A percentile compares a stretch with the other conserved stretches of the same genome.
Conservation (phyloP, 2,797 vertebrate species). For the Pseudocheirus occidentalis region DNA sequence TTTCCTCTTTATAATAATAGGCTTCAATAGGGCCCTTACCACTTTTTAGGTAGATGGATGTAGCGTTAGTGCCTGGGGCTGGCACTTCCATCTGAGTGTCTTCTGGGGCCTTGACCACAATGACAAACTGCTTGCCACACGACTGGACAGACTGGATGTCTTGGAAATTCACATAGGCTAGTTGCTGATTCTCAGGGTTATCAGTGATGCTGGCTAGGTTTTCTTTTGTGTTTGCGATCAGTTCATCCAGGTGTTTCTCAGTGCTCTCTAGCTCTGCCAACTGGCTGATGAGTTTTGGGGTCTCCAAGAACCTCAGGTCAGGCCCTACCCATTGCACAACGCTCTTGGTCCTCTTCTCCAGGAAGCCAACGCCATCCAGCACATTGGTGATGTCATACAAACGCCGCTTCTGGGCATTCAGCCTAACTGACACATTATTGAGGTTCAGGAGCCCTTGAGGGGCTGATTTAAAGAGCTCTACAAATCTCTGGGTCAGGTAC, state of each 20-base stretch:
- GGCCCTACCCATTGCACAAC: not conserved
- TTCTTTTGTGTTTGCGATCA: not conserved
- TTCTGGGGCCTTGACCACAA: not conserved
- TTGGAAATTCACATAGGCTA: not conserved
- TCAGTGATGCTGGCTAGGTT: not conserved
- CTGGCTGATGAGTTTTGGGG: not conserved
- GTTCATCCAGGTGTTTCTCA: not conserved
- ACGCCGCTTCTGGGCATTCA: not conserved
- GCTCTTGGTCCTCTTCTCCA: not conserved
- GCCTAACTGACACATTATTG: not conserved
- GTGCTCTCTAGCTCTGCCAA: not conserved
- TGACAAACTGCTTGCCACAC: not conserved
- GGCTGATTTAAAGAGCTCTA: not conserved
- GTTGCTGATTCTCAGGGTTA: not conserved
- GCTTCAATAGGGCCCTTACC: not conserved
- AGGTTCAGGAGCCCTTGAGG: not conserved
- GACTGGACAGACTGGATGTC: not conserved
- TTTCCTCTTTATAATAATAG: not conserved
- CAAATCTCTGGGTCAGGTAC: not conserved
- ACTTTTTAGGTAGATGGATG: not conserved
- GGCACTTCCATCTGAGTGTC: not conserved
- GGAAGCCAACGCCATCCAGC: not conserved
- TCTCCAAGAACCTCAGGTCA: accelerated
- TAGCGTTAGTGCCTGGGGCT: not conserved
- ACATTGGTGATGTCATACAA: not conserved